phyloP scores from a whole-genome alignment of 2,888 invertebrate genomes.

The Argyra leucocephala region DNA sequence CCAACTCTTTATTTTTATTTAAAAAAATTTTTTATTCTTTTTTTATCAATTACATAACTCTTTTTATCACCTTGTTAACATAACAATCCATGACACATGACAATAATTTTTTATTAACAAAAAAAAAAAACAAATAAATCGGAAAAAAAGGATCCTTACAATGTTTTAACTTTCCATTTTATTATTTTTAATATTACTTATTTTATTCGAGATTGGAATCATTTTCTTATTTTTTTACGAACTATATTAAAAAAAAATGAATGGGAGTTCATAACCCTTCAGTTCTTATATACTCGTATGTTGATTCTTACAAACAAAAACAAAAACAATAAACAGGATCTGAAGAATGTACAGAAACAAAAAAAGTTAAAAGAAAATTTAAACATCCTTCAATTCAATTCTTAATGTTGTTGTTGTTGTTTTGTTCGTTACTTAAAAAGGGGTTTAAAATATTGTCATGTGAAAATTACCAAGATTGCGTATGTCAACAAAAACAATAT shows the following conservation, averaged over 20 bases:
- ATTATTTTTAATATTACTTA: too few species aligned
- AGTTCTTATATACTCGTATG: too few species aligned
- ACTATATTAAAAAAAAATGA: too few species aligned
- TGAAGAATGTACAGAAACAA: neutral
- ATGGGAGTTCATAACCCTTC: too few species aligned
- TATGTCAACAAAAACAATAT: too few species aligned
- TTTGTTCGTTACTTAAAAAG: neutral
- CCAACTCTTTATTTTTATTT: neutral
- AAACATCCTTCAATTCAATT: neutral
- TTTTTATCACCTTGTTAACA: slow-evolving; percentile 17
- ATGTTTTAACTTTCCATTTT: too few species aligned
- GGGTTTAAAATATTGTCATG: neutral
- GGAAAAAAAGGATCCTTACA: too few species aligned
- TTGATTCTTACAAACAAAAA: too few species aligned
- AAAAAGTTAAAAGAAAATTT: neutral
- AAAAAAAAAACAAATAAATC: neutral
- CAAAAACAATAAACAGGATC: too few species aligned
- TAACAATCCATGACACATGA: slow-evolving; percentile 17
- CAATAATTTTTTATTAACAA: slow-evolving; percentile 11
- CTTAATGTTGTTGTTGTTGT: neutral
- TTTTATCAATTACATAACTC: slow-evolving; percentile 11
- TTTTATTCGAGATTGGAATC: too few species aligned
- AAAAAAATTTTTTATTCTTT: neutral
- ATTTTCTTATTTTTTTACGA: too few species aligned
- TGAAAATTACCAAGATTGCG: neutral